Percentiles rank a stretch among this genome's conserved stretches.
phyloP scores from a whole-genome alignment of 2,797 vertebrate species.

The Fringilla coelebs region DNA sequence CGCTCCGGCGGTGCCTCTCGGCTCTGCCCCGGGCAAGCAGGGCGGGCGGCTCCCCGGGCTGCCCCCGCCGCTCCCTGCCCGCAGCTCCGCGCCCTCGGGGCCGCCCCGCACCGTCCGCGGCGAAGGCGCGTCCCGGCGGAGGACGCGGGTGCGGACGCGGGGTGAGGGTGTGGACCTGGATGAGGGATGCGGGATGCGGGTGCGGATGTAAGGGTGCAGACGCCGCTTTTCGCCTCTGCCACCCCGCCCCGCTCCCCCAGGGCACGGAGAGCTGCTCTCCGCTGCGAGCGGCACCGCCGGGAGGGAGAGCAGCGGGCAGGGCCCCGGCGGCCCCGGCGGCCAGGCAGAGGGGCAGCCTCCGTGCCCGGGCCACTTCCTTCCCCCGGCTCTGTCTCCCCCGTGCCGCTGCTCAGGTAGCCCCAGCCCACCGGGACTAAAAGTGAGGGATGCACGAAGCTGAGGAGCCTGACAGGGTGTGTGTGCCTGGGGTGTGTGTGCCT shows the following conservation, averaged over 20 bases:
- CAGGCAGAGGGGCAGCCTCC: too few species aligned
- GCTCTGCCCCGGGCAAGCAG: neutral
- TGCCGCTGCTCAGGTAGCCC: neutral
- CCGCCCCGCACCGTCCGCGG: neutral
- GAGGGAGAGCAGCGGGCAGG: too few species aligned
- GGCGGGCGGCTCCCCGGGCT: too few species aligned
- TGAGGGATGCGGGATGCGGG: neutral
- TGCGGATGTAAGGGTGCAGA: too few species aligned
- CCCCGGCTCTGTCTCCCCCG: too few species aligned
- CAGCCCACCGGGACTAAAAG: too few species aligned
- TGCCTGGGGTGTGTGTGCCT: neutral
- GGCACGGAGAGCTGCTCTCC: too few species aligned
- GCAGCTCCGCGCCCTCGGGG: neutral
- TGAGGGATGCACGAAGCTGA: neutral
- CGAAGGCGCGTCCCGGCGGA: neutral
- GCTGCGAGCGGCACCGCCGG: neutral
- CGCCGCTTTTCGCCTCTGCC: neutral
- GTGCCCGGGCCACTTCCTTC: too few species aligned
- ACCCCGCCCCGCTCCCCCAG: accelerated
- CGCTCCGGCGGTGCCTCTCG: neutral
- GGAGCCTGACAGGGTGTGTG: neutral
- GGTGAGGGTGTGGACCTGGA: neutral
- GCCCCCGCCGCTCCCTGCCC: neutral
- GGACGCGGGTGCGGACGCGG: neutral
- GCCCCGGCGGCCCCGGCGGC: too few species aligned